Evolutionary conservation across 2,888 invertebrate species (phyloP).

Genomic region (Pimpla rufipes): DNA sequence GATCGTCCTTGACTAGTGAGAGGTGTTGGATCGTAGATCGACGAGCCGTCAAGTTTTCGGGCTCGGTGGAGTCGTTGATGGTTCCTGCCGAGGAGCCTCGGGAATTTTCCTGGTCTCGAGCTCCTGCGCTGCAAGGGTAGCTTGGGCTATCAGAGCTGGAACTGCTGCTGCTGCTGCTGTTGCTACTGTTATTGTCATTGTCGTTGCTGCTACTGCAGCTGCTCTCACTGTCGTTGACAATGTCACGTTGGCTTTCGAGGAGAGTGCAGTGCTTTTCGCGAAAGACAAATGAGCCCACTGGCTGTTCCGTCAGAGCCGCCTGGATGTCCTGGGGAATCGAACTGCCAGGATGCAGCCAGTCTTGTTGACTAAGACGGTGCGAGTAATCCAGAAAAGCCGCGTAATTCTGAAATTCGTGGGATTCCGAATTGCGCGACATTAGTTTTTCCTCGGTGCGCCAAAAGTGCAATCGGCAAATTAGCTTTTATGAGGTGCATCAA

Average conservation of each 20-base stretch:
- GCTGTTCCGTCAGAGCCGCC: conserved; percentile 70
- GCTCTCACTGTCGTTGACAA: conserved; percentile 39
- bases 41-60: conserved; percentile 61
- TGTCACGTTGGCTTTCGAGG: background rate
- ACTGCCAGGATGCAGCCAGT: conserved; percentile 72
- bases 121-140: conserved; percentile 3
- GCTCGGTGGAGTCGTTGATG: conserved; percentile 46
- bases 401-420: conserved; percentile 74
- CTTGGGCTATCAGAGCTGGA: conserved; percentile 54
- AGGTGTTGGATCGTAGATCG: conserved; percentile 27
- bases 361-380: conserved; percentile 72
- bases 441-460: background rate
- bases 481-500: too few relatives aligned
- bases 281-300: conserved; percentile 61
- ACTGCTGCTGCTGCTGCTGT: conserved; percentile 55
- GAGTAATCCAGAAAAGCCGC: conserved; percentile 76
- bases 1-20: conserved; percentile 20
- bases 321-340: conserved; percentile 69
- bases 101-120: conserved; percentile 7
- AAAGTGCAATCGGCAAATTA: background rate
- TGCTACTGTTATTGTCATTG: background rate
- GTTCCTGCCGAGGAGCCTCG: background rate
- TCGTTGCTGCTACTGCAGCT: conserved; percentile 55
- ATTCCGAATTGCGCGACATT: background rate
- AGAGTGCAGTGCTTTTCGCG: conserved; percentile 57